Evolutionary conservation across 2,888 invertebrate genomes (phyloP), one percentile per base, ranked within the genome.

Genomic region (Cantharis nigra): DNA sequence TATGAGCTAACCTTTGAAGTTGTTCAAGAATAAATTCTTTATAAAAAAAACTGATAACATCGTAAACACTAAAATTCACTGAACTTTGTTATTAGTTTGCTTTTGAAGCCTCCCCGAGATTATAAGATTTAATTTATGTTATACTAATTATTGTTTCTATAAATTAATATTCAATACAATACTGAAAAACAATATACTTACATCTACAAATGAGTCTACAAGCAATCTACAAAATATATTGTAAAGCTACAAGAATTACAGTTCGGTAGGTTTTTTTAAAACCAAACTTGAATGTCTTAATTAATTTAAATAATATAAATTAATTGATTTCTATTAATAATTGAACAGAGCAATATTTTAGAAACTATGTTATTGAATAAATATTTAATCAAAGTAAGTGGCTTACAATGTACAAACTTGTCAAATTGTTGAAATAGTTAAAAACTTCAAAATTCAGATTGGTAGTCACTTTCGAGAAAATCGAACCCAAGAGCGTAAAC

Each of bases 1-100:
- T 67, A 67, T 67, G 65, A 67, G 65, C 65, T 67, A 67, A 67
- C 65, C 65, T 67, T 67, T 67, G 65, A 67, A 67, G 65, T 67
- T 67, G 65, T 67, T 67, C 65, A 67, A 67, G 65, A 67, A 67
- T 67, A 67, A 67, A 23, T 67, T 67, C 26, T 67, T 67, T 67
- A 26, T 67, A 16, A 67, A 67, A 23, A 28, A 67, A 67, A 67
- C 65, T 67, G 65, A 67, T 67, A 67, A 64, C 64, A 64, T 23
- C 65, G 65, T 67, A 67, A 67, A 67, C 18, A 67, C 65, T 67
- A 67, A 67, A 26, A 67, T 26, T 18, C 65, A 67, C 65, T 67
- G 65, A 67, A 67, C 65, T 67, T 67, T 26, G 65, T 67, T 67
- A 67, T 67, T 23, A 67, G 23, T 67, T 18, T 26, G 65, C 65